Evolutionary conservation across 1,140 invertebrate species (phyloP), one percentile per base, ranked within the genome.

Genomic region (Drosophila kepulauana): DNA sequence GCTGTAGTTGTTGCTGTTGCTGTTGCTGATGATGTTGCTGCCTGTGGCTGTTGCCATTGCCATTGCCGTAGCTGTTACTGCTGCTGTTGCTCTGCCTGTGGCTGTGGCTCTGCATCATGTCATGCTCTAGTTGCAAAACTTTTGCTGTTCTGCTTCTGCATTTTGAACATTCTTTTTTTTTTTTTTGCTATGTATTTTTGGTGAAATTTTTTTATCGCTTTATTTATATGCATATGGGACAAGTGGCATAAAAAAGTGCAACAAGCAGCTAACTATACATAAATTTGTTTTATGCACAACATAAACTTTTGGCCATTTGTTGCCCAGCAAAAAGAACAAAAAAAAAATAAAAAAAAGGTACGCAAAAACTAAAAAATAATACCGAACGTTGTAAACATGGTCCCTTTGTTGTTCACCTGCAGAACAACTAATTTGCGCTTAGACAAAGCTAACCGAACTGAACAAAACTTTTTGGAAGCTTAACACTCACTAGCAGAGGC

Each of bases 71-170:
- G 38, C 43, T 15, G 41, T 35, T 25, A 57, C 58, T 63, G 33
- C 2, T 13, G 10, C 25, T 30, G 15, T 13, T n/a, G 10, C 13
- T 48, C 16, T 41, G 30, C 43, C 54, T n/a, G 43, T 52, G 28
- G 66, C 58, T 63, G 43, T 72, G 73, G 51, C 66, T 66, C 46
- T 84, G 81, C 84, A 88, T 78, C 84, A 89, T 88, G 80, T 84
- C 84, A 88, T 89, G 84, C 84, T 88, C 84, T 75, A 88, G 85
- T 88, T 88, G 85, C 69, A 89, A 70, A 79, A 79, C 77, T 76
- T 87, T 87, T 79, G 43, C 54, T 54, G 59, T 78, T 78, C 65
- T 66, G 15, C 35, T 48, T 35, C 13, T 20, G 38, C 38, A 41
- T 59, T 72, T 59, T 33, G 28, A 15, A 41, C 28, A 35, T 38